Percentiles rank a stretch among this genome's conserved stretches.
phyloP scores from a whole-genome alignment of 2,888 invertebrate species.

The Pollenia amentaria region DNA sequence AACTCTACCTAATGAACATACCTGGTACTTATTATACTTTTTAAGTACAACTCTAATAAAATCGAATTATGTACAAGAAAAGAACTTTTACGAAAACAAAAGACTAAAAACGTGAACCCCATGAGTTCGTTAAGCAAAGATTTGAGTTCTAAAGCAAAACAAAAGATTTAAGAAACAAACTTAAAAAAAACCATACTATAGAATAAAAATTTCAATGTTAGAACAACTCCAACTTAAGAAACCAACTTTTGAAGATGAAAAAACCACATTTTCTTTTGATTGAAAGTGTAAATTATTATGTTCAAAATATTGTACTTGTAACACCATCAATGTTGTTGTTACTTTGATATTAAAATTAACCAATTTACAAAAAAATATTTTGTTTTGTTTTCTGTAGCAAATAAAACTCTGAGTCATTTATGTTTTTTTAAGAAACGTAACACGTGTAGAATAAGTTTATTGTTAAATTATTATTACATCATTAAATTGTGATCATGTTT shows the following conservation, averaged over 20 bases:
- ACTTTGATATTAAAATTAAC: slow-evolving; percentile 40
- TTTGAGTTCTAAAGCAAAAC: not conserved
- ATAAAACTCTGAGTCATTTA: slow-evolving; percentile 58
- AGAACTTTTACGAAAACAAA: not conserved
- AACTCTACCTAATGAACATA: no score
- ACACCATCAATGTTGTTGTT: slow-evolving; percentile 12
- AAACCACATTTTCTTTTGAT: not conserved
- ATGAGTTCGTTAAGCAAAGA: no score
- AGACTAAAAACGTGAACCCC: slow-evolving; percentile 4
- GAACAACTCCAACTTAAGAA: not conserved
- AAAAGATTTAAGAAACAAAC: slow-evolving; percentile 45
- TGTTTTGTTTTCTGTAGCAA: not conserved
- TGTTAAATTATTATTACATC: slow-evolving; percentile 34
- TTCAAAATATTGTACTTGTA: slow-evolving; percentile 32
- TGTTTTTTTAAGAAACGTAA: slow-evolving; percentile 13
- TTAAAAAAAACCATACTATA: not conserved
- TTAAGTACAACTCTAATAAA: no score
- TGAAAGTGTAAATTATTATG: slow-evolving; percentile 61
- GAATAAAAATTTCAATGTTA: slow-evolving; percentile 9
- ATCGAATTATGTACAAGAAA: no score
- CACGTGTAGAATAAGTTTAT: slow-evolving; percentile 7
- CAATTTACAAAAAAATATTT: slow-evolving; percentile 21
- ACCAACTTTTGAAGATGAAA: no score
- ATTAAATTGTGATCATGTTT: slow-evolving; percentile 14
- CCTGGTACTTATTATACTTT: no score